Conservation (phyloP, 53 echinoderm and acorn worm species). For the Paracentrotus lividus region DNA sequence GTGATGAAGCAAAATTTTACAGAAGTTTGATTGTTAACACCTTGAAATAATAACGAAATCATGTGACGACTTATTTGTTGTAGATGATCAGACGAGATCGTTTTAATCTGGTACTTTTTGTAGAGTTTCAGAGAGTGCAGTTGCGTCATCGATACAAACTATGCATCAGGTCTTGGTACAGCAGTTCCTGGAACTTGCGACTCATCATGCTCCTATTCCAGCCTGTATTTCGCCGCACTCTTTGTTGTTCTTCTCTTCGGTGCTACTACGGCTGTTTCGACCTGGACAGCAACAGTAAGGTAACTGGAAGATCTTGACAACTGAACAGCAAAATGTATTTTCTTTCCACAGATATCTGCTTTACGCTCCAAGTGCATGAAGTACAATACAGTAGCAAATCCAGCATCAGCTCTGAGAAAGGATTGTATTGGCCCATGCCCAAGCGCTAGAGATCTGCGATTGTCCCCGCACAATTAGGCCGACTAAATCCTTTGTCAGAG, state of each 20-base stretch:
- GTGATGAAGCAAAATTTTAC: not conserved
- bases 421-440: no score
- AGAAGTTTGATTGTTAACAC: not conserved
- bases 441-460: no score
- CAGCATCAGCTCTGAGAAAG: no score
- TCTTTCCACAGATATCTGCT: no score
- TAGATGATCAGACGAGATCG: not conserved
- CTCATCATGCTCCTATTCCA: constrained; percentile 65
- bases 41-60: not conserved
- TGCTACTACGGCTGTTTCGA: constrained; percentile 74
- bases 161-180: not conserved
- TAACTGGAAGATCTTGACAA: constrained; percentile 25
- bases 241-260: constrained; percentile 76
- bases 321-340: no score
- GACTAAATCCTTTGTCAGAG: no score
- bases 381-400: no score
- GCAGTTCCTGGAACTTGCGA: constrained; percentile 73
- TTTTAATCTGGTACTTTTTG: not conserved
- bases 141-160: not conserved
- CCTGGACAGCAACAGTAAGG: constrained; percentile 81
- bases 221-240: constrained; percentile 71
- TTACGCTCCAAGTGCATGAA: no score
- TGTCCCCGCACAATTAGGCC: no score
- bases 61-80: not conserved
- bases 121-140: constrained; percentile 1